Base-by-base conservation (phyloP, 2,888 invertebrate genomes). In the Drosophila hamatofila region DNA sequence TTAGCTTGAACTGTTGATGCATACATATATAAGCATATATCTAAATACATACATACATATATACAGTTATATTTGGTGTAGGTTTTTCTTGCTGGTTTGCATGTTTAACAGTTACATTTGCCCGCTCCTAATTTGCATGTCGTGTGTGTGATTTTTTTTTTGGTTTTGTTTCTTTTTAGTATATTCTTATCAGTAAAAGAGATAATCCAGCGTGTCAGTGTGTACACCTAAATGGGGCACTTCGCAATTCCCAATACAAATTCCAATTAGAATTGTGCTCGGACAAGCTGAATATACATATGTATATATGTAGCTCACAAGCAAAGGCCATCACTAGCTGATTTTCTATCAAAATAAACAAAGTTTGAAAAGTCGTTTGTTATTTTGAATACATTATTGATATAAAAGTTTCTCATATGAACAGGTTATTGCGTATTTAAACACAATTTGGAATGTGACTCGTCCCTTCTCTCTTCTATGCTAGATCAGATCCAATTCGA, bases 31-130 rank as follows among this genome's bases (percentile, higher is more conserved):
- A 74, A 21, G 21, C 18, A 54, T 61, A 42, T 52, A 12, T 52
- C 51, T 42, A 48, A 54, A 39, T 48, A 25, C 51, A 54, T 61
- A 42, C 51, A 54, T 61, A 42, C 51, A 54, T 61, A 42, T 44
- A 30, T 52, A 52, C 42, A 33, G 60, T 52, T 39, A 25, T n/a
- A 37, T 76, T 69, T 83, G 77, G 86, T 85, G 75, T 83, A 80
- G 88, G 88, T 74, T 88, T 64, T 64, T 60, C 80, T 73, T 70
- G 75, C 69, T 84, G 88, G 82, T 72, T 82, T 88, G 88, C 88
- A 88, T 83, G 83, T 72, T 81, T 51, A 70, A 78, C 52, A 60
- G 72, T 76, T 72, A 73, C 66, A 56, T 66, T 75, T 75, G 72
- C 60, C 77, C 39, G 78, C 60, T 66, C 69, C 59, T 75, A 66